phyloP scores from a whole-genome alignment of 1,140 invertebrate species.

The Aporrectodea caliginosa region DNA sequence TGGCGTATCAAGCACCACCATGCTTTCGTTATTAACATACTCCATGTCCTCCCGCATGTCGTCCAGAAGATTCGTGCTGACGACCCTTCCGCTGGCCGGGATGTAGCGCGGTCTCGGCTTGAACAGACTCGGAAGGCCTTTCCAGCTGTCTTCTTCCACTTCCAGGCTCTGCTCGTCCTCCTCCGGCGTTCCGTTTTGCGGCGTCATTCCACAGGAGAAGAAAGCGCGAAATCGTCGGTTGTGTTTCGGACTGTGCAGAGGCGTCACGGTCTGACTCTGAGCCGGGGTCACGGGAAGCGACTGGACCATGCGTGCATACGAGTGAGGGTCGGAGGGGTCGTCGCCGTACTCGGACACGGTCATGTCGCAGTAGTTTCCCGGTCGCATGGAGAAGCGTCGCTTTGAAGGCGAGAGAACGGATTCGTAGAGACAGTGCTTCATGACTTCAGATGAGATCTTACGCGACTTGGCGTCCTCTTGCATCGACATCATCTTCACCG shows the following conservation, averaged over 20 bases:
- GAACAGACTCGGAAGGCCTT: constrained; percentile 29
- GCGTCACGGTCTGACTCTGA: constrained; percentile 22
- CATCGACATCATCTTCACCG: constrained; percentile 31
- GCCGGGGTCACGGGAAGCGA: constrained; percentile 30
- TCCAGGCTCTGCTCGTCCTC: constrained; percentile 17
- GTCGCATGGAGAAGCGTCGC: constrained; percentile 24
- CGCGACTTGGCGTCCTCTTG: constrained; percentile 31
- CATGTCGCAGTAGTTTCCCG: constrained; percentile 1
- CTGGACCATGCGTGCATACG: constrained; percentile 24
- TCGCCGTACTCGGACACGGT: background rate
- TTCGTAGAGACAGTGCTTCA: constrained; percentile 33
- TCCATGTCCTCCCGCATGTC: background rate
- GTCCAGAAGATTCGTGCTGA: background rate
- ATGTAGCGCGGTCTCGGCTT: constrained; percentile 28
- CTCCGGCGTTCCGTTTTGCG: constrained; percentile 11
- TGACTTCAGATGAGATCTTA: constrained; percentile 31
- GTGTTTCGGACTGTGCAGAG: constrained; percentile 9
- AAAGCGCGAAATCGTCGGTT: constrained; percentile 14
- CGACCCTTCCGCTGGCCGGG: background rate
- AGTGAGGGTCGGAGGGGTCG: constrained; percentile 5
- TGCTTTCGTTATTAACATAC: background rate
- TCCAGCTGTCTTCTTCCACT: constrained; percentile 25
- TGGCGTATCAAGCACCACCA: background rate
- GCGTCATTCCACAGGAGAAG: constrained; percentile 22
- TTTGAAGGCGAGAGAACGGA: constrained; percentile 30